Percentiles rank a stretch among this genome's conserved stretches.
Conservation (phyloP, 1,140 invertebrate genomes). For the Geopemphigus sp. region DNA sequence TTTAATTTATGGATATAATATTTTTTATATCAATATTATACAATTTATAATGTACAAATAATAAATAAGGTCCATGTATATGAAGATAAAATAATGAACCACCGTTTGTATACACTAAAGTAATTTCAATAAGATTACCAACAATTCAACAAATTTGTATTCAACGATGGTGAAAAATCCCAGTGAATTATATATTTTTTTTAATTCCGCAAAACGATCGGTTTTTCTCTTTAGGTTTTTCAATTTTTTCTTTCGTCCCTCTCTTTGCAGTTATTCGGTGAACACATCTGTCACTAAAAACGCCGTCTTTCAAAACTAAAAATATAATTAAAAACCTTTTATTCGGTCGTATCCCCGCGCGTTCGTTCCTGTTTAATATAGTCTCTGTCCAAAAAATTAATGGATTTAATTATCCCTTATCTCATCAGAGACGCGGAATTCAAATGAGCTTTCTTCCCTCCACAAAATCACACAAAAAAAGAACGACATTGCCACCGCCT, state of each 20-base stretch:
- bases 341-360: slow-evolving; percentile 33
- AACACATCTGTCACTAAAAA: slow-evolving; percentile 47
- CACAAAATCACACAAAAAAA: slow-evolving; percentile 33
- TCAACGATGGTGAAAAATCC: too few relatives aligned
- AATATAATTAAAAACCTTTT: slow-evolving; percentile 50
- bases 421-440: slow-evolving; percentile 25
- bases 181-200: not conserved
- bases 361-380: slow-evolving; percentile 42
- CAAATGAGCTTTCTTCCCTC: slow-evolving; percentile 36
- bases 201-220: slow-evolving; percentile 16
- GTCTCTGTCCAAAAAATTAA: slow-evolving; percentile 48
- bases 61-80: too few relatives aligned
- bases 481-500: slow-evolving; percentile 25
- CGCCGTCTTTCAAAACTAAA: slow-evolving; percentile 42
- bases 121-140: too few relatives aligned
- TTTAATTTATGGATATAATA: too few relatives aligned
- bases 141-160: too few relatives aligned
- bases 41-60: too few relatives aligned
- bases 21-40: too few relatives aligned
- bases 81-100: too few relatives aligned
- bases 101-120: too few relatives aligned
- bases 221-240: not conserved
- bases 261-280: not conserved
- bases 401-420: slow-evolving; percentile 50
- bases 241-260: not conserved